Evolutionary conservation across 2,797 vertebrate species (phyloP).

Genomic region (Rachycentron canadum): DNA sequence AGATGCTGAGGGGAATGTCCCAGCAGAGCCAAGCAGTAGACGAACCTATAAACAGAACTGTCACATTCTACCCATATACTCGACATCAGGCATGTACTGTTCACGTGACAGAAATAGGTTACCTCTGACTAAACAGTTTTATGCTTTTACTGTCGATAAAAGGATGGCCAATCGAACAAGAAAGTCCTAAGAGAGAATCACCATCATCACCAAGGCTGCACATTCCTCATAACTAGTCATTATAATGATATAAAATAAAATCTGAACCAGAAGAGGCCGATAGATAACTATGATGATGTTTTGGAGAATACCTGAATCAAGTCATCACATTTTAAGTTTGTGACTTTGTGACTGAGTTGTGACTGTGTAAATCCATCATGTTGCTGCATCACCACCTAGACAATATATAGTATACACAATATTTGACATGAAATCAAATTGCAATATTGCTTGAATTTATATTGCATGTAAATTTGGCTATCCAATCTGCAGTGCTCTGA

Average conservation of each 20-base stretch:
- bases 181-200: neutral
- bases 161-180: neutral
- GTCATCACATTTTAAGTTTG: too few relatives aligned
- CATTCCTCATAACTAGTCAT: neutral
- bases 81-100: conserved; percentile 48
- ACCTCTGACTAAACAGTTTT: conserved; percentile 38
- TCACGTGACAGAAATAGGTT: conserved; percentile 60
- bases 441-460: too few relatives aligned
- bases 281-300: neutral
- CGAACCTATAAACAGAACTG: conserved; percentile 81
- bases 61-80: conserved; percentile 70
- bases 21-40: conserved; percentile 76
- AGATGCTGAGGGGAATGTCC: conserved; percentile 77
- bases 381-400: neutral
- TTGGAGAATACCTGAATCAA: neutral
- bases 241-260: neutral
- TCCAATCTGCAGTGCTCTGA: neutral
- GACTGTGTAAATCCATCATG: neutral
- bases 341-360: too few relatives aligned
- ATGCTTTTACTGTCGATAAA: neutral
- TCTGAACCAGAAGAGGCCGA: neutral
- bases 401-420: neutral
- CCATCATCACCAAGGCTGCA: neutral
- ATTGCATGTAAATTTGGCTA: neutral
- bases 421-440: neutral